A percentile compares a stretch with the other conserved stretches of the same genome.
Conservation (phyloP, 2,113 vertebrate genomes). For the Benitochromis conjunctus region DNA sequence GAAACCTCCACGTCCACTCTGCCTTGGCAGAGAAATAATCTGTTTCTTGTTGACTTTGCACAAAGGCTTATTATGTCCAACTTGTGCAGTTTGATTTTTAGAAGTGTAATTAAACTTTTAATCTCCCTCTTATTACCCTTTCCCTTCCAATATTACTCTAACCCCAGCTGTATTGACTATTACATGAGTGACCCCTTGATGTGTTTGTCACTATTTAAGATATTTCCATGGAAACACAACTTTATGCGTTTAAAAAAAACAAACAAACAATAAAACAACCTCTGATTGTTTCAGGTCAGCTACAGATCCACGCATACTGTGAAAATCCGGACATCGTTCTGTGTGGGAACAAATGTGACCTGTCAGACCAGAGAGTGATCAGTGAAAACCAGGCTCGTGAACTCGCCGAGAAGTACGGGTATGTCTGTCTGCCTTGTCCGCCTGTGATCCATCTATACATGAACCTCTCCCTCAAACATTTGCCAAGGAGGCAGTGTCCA, state of each 20-base stretch:
- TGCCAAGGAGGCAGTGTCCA: constrained; percentile 69
- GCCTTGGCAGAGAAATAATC: not conserved
- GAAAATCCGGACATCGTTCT: constrained; percentile 94
- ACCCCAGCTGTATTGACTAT: not conserved
- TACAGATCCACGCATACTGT: constrained; percentile 94
- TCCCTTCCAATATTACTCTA: not conserved
- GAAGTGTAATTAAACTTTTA: not conserved
- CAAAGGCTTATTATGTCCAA: not conserved
- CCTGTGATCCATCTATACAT: constrained; percentile 2
- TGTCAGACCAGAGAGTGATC: constrained; percentile 87
- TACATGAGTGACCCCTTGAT: not conserved
- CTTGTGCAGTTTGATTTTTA: not conserved
- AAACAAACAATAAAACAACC: not conserved
- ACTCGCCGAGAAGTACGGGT: constrained; percentile 94
- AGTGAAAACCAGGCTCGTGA: constrained; percentile 84
- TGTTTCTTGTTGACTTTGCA: not conserved
- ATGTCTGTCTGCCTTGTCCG: constrained; percentile 34
- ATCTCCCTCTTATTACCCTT: not conserved
- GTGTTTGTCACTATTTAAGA: not conserved
- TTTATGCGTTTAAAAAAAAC: not conserved
- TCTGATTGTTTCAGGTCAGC: constrained; percentile 79
- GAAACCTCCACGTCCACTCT: not conserved
- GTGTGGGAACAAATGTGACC: constrained; percentile 95
- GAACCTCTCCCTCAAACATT: constrained; percentile 57
- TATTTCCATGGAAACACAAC: not conserved